Evolutionary conservation across 92 coral and sea anemone genomes (phyloP), one percentile per base, ranked within the genome.

Genomic region (Zoanthus solanderi): DNA sequence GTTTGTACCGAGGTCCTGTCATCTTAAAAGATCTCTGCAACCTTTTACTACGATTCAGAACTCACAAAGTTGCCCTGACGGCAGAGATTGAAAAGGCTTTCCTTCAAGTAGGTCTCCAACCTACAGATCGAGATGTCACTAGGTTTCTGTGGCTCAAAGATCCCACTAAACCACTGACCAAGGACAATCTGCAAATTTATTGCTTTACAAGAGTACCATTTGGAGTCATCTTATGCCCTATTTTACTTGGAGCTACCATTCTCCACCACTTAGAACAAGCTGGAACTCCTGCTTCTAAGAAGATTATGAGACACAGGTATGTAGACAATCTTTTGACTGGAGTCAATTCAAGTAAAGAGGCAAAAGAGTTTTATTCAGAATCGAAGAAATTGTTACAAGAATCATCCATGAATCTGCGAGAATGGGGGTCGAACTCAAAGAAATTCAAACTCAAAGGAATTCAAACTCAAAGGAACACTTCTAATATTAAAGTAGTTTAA

Each of bases 321-420:
- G 23, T 68, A 63, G 66, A 83, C 75, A 89, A 89, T 87, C 50
- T 88, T 9, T 6, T 88, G 61, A 79, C 79, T 50, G 88, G 23
- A 23, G 23, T 23, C 23, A 23, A 23, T 23, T 23, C 23, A 23
- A 23, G 23, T 23, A 23, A 23, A 69, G 82, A 90, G 29, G 71
- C 90, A 29, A 65, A 30, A 57, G 86, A 85, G 30, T 78, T 76
- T 52, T 90, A 85, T 57, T 50, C 65, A 34, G 79, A 85, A 56
- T 65, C 87, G 44, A 66, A 78, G 83, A 75, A 76, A 84, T 80
- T 65, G 14, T 57, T 23, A 23, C 85, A 90, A 52, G 69, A 83
- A 42, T 28, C 87, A 45, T 84, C 68, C 74, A 72, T 71, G 79
- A 89, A 89, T 63, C 89, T 89, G 9, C 50, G 78, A 30, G 77